Base-by-base conservation (phyloP, 2,113 vertebrate species). In the Upupa epops region DNA sequence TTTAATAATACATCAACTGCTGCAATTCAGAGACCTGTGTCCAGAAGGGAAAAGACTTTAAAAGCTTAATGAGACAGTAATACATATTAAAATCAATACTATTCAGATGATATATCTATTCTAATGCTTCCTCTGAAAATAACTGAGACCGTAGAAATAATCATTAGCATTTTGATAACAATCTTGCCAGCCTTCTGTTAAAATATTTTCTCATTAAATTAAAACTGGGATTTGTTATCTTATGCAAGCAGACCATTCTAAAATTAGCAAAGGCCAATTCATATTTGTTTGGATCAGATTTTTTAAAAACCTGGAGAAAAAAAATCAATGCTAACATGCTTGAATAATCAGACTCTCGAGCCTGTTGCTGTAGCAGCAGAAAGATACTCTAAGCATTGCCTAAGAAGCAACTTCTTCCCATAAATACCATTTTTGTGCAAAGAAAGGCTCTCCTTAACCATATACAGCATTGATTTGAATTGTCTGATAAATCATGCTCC, bases 131-230 rank as follows among this genome's bases (percentile, higher is more conserved):
- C 59, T 91, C 95, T 88, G 91, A 96, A 95, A 93, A 95, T 92
- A 95, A 89, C 82, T 48, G 68, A 74, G 91, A 90, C 87, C 63
- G 82, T 25, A 89, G 69, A 89, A 94, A 61, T 14, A 13, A 90
- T 93, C 82, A 94, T 94, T 95, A 95, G 89, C 94, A 95, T 96
- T 92, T 95, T 72, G 95, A 94, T 96, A 94, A 85, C 63, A 86
- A 95, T 92, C 96, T 92, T 83, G 79, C 79, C 78, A 92, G 82
- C 82, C 82, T 93, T 91, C 92, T 89, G 87, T 80, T 94, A 91
- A 79, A 93, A 90, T 55, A 91, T 80, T 91, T 83, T 88, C 70
- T 79, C 72, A 89, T 92, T 51, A 94, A 90, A 91, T n/a, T 71
- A 56, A 86, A 93, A 93, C 51, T 70, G 37, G 52, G 32, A 79